A percentile compares a stretch with the other conserved stretches of the same genome.
These are phyloP conservation scores for Drosophila nigrodunni DNA, from an alignment of 1,140 invertebrate genomes.

Conservation along the genomic window DNA sequence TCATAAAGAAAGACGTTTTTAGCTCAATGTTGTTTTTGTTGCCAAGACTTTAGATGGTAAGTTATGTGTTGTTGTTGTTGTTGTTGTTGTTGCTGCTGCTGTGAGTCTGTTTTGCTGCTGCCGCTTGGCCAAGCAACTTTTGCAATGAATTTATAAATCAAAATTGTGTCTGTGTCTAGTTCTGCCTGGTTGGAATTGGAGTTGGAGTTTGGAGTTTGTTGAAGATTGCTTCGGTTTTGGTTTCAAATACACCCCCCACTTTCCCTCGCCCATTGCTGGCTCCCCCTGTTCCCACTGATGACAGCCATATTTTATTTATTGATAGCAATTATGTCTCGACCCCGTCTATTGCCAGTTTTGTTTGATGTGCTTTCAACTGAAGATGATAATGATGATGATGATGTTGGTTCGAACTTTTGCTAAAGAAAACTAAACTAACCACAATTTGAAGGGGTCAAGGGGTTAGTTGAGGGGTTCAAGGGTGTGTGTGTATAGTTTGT, in stretches of 20 bases:
- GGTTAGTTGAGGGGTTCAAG: slow-evolving; percentile 8
- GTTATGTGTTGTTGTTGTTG: slow-evolving; percentile 37
- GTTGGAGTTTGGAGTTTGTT: slow-evolving; percentile 23
- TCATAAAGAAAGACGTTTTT: slow-evolving; percentile 79
- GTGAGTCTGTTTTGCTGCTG: slow-evolving; percentile 54
- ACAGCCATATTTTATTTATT: slow-evolving; percentile 82
- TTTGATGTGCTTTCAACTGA: slow-evolving; percentile 81
- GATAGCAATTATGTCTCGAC: slow-evolving; percentile 82
- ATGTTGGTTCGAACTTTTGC: slow-evolving; percentile 67
- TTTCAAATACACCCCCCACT: slow-evolving; percentile 10
- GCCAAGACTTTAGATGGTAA: slow-evolving; percentile 63
- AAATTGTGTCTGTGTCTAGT: slow-evolving; percentile 75
- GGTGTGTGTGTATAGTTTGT: slow-evolving; percentile 12
- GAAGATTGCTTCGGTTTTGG: neutral
- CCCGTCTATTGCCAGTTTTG: slow-evolving; percentile 80
- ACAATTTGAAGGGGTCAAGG: slow-evolving; percentile 61
- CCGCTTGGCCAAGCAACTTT: slow-evolving; percentile 78
- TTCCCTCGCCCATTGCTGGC: slow-evolving; percentile 1
- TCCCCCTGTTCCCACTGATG: slow-evolving; percentile 12
- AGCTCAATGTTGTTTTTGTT: slow-evolving; percentile 58
- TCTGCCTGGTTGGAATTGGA: slow-evolving; percentile 43
- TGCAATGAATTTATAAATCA: slow-evolving; percentile 83
- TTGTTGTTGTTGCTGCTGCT: slow-evolving; percentile 21
- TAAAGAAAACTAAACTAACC: slow-evolving; percentile 76
- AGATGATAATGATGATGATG: slow-evolving; percentile 30